These are phyloP conservation scores for Andrena flavipes DNA, from an alignment of 2,888 invertebrate genomes.

Conservation along the genomic window DNA sequence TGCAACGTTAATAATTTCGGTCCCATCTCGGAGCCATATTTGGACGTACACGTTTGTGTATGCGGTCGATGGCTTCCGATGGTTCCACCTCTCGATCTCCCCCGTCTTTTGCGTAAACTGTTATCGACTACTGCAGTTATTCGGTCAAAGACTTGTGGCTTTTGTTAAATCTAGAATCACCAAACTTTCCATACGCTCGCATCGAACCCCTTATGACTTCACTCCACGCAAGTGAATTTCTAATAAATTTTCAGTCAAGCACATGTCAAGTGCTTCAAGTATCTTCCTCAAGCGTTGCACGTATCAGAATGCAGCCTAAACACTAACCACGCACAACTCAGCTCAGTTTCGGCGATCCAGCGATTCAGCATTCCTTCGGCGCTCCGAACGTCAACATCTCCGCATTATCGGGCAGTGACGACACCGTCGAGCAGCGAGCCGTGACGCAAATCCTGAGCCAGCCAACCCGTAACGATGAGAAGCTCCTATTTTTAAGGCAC, in stretches of 20 bases:
- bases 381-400: slow-evolving; percentile 12
- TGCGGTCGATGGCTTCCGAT: slow-evolving; percentile 17
- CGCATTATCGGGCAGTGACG: slow-evolving; percentile 67
- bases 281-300: not conserved
- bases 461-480: slow-evolving; percentile 17
- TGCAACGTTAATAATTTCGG: slow-evolving; percentile 38
- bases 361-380: not conserved
- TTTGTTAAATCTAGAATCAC: not conserved
- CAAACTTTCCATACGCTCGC: too few species aligned
- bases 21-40: slow-evolving; percentile 42
- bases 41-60: slow-evolving; percentile 12
- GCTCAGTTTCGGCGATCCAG: not conserved
- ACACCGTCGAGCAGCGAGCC: slow-evolving; percentile 36
- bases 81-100: slow-evolving; percentile 22
- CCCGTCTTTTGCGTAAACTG: not conserved
- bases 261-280: not conserved
- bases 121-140: slow-evolving; percentile 2
- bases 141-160: not conserved
- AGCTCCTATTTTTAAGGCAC: slow-evolving; percentile 71
- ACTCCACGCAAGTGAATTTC: too few species aligned
- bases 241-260: too few species aligned
- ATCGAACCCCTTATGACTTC: too few species aligned
- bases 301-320: too few species aligned
- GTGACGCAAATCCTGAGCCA: slow-evolving; percentile 60
- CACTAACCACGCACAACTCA: too few species aligned